Evolutionary conservation across 2,888 invertebrate species (phyloP), one percentile per base, ranked within the genome.

Genomic region (Drosophila multiciliata): DNA sequence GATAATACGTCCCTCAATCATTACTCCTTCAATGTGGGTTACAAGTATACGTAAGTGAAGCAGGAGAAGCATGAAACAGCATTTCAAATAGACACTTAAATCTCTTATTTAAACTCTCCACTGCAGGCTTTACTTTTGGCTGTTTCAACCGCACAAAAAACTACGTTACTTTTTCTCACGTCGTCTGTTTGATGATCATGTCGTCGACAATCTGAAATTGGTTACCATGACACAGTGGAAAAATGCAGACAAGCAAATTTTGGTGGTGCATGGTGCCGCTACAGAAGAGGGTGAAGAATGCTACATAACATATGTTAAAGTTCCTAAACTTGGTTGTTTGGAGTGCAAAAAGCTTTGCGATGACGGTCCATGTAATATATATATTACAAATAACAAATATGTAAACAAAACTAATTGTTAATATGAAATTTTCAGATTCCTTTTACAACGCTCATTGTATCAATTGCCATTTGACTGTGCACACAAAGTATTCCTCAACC

Each of bases 401-500:
- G 15, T 42, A 11, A 57, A 38, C n/a, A 7, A 9, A 12, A 9
- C 1, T 2, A 0, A 9, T 36, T n/a, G 2, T 29, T 29, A 7
- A 33, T 29, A 15, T 58, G 1, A 6, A 38, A 60, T 66, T 65
- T 78, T 92, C 92, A 93, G 94, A 94, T 89, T 93, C 94, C 72
- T 95, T 95, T 83, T 95, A 95, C 84, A 94, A 96, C 60, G 95
- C 95, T 90, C 93, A 96, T 82, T 99, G 99, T 92, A 94, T 97
- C 66, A 96, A 96, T 90, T 98, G 99, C 92, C 97, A 98, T 91
- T 96, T 98, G 83, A 97, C 98, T 54, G 95, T 98, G 78, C 98
- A 99, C 93, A 97, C 98, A 82, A 97, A 97, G 91, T 98, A 98
- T 92, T 97, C 97, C 91, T 96, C 97, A 83, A 96, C 97, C n/a